Evolutionary conservation across 1,140 invertebrate species (phyloP), one percentile per base, ranked within the genome.

Genomic region (Hypsibius dujardini): DNA sequence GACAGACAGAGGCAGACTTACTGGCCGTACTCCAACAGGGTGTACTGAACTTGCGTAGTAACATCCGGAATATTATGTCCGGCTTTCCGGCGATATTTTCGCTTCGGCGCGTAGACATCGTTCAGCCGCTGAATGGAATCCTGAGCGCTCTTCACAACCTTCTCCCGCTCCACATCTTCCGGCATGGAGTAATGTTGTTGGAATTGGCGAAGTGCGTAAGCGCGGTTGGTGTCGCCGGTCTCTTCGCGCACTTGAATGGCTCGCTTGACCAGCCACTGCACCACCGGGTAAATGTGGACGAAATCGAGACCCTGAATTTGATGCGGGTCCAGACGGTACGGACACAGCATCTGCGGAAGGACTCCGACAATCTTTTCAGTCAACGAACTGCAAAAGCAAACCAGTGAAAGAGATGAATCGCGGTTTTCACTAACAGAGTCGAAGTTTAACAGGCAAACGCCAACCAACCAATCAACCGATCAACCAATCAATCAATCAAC

Each of bases 221-320:
- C 83, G 75, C 87, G 83, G 56, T 89, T 84, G 77, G 87, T 87
- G 76, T 87, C 86, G 14, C 84, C 84, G 74, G 82, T 84, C 78
- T 86, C 86, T 77, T 87, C 85, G 77, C 89, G 80, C 69, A 85
- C 90, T 80, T 92, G 89, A 81, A 93, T 88, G 2, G 92, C 93
- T 75, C 86, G 87, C 80, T 93, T 94, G 0, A 96, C 90, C 12
- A 97, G 81, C 94, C 93, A 97, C 84, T 90, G 76, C 72, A 96
- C 86, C 46, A 96, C 87, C 70, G 92, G 92, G 79, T 88, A 93
- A 73, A 97, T 94, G 77, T 95, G 90, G 69, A 94, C 90, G 77
- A 89, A 94, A 81, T 97, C 92, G 70, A 95, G 82, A 46, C 94
- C 94, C 82, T 96, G 93, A 73, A 97, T 95, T 83, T 97, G 93